Evolutionary conservation across 2,888 invertebrate genomes (phyloP), one percentile per base, ranked within the genome.

Genomic region (Coelinius sp.): DNA sequence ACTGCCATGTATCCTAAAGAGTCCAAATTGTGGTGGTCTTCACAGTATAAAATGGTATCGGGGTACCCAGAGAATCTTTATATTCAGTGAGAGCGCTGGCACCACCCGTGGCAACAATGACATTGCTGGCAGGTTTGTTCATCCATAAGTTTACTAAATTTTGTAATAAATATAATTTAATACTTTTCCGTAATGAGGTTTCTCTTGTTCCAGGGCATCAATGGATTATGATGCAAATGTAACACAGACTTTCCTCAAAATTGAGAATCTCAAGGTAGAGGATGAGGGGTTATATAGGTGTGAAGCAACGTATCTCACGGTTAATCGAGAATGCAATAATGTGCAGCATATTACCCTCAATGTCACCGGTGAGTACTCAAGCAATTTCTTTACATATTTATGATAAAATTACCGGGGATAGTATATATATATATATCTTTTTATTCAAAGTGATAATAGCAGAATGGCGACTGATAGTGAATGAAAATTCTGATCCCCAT

Each of bases 31-130:
- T 83, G 94, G 94, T 0, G 92, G 92, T 76, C 91, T 95, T 84
- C 95, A 95, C 89, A 94, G 93, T 88, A 93, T 95, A 86, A 95
- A 95, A 86, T 95, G 95, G 94, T 94, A 94, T 88, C 92, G 93
- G 78, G 93, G 92, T 1, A 91, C 93, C 73, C 90, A 91, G 59
- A 88, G 94, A 70, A 93, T 94, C 71, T 94, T 93, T 88, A 93
- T 94, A 79, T 94, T 93, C 89, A 94, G 94, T 75, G 92, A 93
- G 76, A 74, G 71, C 53, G 91, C 91, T 1, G 90, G 90, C 27
- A 91, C 93, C 76, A 91, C 92, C 75, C 88, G 92, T 70, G 91
- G 93, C 0, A 94, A 93, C 82, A 93, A 93, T 75, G 92, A 92
- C 71, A 92, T 94, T 88, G 91, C 91, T 79, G 91, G 91, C 86